phyloP scores from a whole-genome alignment of 92 coral and sea anemone genomes.

The Epizoanthus fatuus region DNA sequence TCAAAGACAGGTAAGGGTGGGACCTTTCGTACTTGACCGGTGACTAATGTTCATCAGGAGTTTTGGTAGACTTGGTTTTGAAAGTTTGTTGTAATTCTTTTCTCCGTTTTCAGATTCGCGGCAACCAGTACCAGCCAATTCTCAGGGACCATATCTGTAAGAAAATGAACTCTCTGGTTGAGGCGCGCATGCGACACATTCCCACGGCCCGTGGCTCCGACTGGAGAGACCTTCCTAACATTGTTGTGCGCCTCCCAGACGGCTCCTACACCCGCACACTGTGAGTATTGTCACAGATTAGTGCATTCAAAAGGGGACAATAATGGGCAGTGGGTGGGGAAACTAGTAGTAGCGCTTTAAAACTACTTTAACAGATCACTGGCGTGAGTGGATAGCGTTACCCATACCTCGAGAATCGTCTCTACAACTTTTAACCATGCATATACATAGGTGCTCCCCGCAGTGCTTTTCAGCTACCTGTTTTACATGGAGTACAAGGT shows the following conservation, averaged over 20 bases:
- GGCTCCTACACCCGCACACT: constrained; percentile 81
- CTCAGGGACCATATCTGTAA: constrained; percentile 97
- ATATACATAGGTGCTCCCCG: too few relatives aligned
- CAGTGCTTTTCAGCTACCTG: too few relatives aligned
- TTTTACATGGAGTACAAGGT: too few relatives aligned
- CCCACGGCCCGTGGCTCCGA: constrained; percentile 98
- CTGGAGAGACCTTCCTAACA: constrained; percentile 98
- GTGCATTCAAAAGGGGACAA: too few relatives aligned
- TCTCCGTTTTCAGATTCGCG: constrained; percentile 84
- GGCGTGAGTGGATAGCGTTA: neutral
- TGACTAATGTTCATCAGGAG: too few relatives aligned
- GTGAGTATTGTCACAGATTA: constrained; percentile 62
- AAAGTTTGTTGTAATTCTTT: neutral
- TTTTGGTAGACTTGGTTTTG: neutral
- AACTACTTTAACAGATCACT: neutral
- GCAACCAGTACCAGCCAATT: constrained; percentile 86
- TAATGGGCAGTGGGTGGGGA: too few relatives aligned
- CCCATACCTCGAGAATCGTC: too few relatives aligned
- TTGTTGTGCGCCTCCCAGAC: constrained; percentile 78
- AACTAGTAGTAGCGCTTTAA: neutral
- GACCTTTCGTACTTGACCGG: too few relatives aligned
- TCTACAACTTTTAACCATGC: too few relatives aligned
- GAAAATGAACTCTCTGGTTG: constrained; percentile 95
- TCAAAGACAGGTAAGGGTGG: constrained; percentile 82
- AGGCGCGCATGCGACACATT: constrained; percentile 93